phyloP scores from a whole-genome alignment of 2,113 vertebrate genomes.

The Hyperopisus bebe region DNA sequence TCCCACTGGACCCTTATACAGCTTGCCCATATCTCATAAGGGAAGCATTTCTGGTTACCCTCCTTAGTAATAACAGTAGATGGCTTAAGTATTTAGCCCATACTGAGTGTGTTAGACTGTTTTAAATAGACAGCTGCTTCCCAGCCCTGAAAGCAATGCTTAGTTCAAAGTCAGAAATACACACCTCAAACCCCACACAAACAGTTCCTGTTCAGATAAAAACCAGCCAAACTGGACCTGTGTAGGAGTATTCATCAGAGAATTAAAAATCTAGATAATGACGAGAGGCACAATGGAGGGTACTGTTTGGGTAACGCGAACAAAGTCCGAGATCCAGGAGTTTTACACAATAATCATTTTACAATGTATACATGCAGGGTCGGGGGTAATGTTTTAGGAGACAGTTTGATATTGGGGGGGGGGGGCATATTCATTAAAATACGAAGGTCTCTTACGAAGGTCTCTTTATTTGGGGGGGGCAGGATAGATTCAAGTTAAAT shows the following conservation, averaged over 20 bases:
- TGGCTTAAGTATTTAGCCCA: neutral
- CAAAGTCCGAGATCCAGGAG: neutral
- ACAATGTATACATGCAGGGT: neutral
- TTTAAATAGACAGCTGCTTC: neutral
- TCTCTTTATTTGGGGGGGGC: neutral
- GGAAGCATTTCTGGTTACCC: neutral
- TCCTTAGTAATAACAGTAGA: neutral
- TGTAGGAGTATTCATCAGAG: neutral
- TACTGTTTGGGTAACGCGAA: neutral
- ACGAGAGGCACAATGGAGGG: neutral
- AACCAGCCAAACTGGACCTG: neutral
- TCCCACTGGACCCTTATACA: neutral
- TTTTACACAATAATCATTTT: neutral
- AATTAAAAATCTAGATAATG: neutral
- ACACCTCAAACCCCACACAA: neutral
- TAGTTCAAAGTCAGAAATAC: neutral
- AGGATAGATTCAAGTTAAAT: neutral
- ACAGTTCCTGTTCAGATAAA: neutral
- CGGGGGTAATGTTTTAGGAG: neutral
- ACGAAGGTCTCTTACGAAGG: neutral
- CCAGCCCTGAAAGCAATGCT: neutral
- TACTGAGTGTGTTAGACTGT: neutral
- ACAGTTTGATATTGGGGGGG: neutral
- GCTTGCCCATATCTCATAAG: neutral
- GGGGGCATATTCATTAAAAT: neutral